Percentiles rank a stretch among this genome's conserved stretches.
Conservation (phyloP, 2,113 vertebrate species). For the Opisthocomus hoazin region DNA sequence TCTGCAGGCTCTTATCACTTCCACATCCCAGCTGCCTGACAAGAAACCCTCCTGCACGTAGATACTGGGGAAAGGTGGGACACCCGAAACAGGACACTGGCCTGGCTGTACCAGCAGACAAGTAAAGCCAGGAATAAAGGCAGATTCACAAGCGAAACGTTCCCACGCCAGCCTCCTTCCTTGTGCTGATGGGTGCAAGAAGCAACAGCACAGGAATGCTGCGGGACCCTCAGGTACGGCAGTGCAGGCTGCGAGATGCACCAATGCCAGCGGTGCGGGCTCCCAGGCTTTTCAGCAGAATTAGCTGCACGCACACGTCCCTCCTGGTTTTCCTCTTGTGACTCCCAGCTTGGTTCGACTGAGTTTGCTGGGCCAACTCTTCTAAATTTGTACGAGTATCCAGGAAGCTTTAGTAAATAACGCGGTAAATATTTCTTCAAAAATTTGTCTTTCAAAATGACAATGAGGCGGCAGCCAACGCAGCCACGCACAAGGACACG, state of each 20-base stretch:
- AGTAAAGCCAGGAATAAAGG: background rate
- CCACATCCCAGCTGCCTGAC: background rate
- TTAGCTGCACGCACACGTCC: background rate
- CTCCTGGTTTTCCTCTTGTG: background rate
- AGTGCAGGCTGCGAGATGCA: background rate
- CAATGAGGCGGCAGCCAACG: background rate
- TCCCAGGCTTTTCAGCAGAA: background rate
- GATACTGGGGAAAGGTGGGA: background rate
- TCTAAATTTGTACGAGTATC: slow-evolving; percentile 45
- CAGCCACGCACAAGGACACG: background rate
- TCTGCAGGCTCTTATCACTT: background rate
- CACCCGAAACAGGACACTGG: background rate
- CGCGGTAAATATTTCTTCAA: slow-evolving; percentile 48
- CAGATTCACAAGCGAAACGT: background rate
- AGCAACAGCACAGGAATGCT: background rate
- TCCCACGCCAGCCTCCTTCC: background rate
- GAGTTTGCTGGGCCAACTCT: slow-evolving; percentile 20
- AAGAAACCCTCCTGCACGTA: background rate
- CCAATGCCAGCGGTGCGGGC: background rate
- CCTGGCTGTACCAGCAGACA: background rate
- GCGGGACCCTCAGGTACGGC: background rate
- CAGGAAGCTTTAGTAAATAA: slow-evolving; percentile 43
- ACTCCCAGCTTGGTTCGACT: background rate
- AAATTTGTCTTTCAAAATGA: slow-evolving; percentile 16
- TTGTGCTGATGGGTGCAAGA: background rate